Conservation (phyloP, 2,888 invertebrate species). For the Lycia hirtaria region DNA sequence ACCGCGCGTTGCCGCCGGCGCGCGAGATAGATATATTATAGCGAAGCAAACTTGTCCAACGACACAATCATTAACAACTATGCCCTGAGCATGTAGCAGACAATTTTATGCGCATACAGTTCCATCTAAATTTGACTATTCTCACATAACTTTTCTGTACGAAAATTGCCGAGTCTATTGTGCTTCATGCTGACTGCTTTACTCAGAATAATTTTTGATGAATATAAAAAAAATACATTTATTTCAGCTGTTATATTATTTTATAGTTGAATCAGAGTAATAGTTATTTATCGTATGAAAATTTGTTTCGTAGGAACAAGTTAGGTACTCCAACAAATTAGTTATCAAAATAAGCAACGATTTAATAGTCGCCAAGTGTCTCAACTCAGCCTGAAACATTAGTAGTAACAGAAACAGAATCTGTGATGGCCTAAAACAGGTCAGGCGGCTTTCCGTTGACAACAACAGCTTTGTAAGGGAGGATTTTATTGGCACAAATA, state of each 20-base stretch:
- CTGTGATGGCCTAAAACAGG: constrained; percentile 74
- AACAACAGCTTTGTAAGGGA: constrained; percentile 82
- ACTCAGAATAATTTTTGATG: too few relatives aligned
- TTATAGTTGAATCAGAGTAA: too few relatives aligned
- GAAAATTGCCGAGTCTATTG: too few relatives aligned
- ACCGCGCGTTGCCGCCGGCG: not conserved
- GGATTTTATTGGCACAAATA: constrained; percentile 84
- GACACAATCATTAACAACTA: constrained; percentile 8
- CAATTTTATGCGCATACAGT: not conserved
- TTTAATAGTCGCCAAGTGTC: too few relatives aligned
- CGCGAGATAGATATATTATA: not conserved
- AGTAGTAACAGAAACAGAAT: constrained; percentile 55
- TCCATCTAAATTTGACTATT: not conserved
- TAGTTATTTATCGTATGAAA: too few relatives aligned
- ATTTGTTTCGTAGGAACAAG: too few relatives aligned
- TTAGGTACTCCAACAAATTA: too few relatives aligned
- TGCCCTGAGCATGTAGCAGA: not conserved
- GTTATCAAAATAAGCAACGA: too few relatives aligned
- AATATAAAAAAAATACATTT: too few relatives aligned
- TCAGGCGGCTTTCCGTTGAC: constrained; percentile 77
- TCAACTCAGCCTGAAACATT: constrained; percentile 14
- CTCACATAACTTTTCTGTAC: not conserved
- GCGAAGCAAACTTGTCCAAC: constrained; percentile 4
- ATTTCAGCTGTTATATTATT: too few relatives aligned
- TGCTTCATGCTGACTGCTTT: too few relatives aligned